Evolutionary conservation across 2,888 invertebrate genomes (phyloP).

Genomic region (Hydrotaea cyrtoneurina): DNA sequence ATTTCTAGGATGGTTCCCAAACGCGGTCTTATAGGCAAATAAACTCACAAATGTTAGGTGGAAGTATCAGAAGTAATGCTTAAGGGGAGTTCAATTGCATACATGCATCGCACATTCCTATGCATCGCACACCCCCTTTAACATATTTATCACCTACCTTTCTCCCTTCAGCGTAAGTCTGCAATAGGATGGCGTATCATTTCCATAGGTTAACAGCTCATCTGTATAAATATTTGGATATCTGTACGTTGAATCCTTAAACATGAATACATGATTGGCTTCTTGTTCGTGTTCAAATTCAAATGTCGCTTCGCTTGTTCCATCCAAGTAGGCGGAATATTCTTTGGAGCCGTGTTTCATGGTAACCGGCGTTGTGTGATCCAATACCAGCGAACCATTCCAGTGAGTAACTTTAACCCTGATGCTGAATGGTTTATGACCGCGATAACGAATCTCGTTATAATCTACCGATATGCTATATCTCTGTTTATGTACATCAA

Average conservation of each 20-base stretch:
- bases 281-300: background rate
- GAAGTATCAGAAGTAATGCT: no score
- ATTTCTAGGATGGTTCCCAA: slow-evolving; percentile 29
- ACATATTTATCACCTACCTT: background rate
- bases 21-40: slow-evolving; percentile 2
- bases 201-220: background rate
- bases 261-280: background rate
- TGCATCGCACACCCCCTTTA: no score
- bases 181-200: slow-evolving; percentile 41
- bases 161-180: slow-evolving; percentile 8
- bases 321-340: background rate
- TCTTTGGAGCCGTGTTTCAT: background rate
- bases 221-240: slow-evolving; percentile 19
- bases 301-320: background rate
- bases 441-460: slow-evolving; percentile 38
- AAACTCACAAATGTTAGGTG: no score
- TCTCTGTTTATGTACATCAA: background rate
- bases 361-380: background rate
- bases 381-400: background rate
- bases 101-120: no score
- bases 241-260: background rate
- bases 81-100: no score
- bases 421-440: slow-evolving; percentile 31
- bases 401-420: slow-evolving; percentile 44
- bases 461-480: background rate